Percentiles rank a stretch among this genome's conserved stretches.
Conservation (phyloP, 2,797 vertebrate species). For the Mormyrus hasselquistii region DNA sequence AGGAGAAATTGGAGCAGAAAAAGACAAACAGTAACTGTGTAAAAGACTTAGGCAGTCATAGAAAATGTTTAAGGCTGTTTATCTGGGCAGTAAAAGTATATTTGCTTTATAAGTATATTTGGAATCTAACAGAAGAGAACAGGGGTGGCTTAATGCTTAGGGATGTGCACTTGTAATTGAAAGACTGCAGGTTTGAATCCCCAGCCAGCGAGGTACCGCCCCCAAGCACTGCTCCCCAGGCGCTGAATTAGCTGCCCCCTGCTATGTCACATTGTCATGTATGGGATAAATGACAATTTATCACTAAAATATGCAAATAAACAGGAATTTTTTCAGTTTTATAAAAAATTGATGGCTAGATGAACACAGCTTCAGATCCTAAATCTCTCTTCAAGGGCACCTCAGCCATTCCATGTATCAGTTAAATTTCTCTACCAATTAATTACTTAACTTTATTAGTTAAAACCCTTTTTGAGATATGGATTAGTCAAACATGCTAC, state of each 20-base stretch:
- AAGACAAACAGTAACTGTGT: not conserved
- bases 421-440: not conserved
- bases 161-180: too few species aligned
- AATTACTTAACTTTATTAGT: not conserved
- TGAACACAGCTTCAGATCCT: not conserved
- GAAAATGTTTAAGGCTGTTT: not conserved
- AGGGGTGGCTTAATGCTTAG: too few species aligned
- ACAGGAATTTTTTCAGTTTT: not conserved
- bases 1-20: not conserved
- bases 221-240: too few species aligned
- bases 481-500: not conserved
- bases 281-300: too few species aligned
- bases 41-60: not conserved
- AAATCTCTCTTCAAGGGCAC: not conserved
- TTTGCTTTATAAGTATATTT: not conserved
- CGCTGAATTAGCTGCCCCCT: too few species aligned
- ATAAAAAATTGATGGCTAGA: not conserved
- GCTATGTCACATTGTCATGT: too few species aligned
- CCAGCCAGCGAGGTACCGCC: too few species aligned
- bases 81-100: not conserved
- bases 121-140: not conserved
- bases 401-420: not conserved
- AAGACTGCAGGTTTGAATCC: too few species aligned
- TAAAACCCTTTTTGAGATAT: not conserved
- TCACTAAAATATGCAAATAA: not conserved